phyloP scores from a whole-genome alignment of 2,888 invertebrate species.

The Sphaerophoria taeniata region DNA sequence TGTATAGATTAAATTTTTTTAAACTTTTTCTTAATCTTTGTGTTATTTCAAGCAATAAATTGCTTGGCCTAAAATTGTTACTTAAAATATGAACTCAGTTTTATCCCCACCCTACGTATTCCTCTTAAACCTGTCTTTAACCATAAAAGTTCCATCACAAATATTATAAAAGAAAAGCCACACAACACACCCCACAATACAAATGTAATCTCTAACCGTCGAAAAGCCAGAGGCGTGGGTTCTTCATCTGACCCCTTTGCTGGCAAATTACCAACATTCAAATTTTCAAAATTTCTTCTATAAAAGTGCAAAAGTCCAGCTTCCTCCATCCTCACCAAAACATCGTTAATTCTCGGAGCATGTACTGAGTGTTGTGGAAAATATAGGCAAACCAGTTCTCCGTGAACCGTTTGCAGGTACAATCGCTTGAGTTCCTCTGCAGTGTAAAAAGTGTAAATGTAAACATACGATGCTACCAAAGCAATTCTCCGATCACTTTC shows the following conservation, averaged over 20 bases:
- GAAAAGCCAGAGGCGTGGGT: background rate
- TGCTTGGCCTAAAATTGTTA: no score
- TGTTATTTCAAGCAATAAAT: no score
- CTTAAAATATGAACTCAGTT: no score
- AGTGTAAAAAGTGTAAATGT: background rate
- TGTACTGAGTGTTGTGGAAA: conserved; percentile 3
- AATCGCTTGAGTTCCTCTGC: background rate
- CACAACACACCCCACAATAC: background rate
- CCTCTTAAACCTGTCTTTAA: background rate
- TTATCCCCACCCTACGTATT: no score
- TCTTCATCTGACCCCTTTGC: no score
- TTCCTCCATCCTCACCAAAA: conserved; percentile 4
- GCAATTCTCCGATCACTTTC: background rate
- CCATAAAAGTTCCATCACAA: background rate
- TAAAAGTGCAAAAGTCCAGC: background rate
- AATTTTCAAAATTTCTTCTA: background rate
- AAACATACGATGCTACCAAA: background rate
- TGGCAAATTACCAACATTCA: background rate
- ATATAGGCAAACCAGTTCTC: background rate
- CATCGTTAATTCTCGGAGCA: background rate
- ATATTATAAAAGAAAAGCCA: background rate
- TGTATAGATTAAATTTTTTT: no score
- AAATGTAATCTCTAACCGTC: background rate
- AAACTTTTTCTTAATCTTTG: no score
- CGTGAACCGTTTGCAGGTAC: background rate